Base-by-base conservation (phyloP, 2,113 vertebrate genomes). In the Colius striatus region DNA sequence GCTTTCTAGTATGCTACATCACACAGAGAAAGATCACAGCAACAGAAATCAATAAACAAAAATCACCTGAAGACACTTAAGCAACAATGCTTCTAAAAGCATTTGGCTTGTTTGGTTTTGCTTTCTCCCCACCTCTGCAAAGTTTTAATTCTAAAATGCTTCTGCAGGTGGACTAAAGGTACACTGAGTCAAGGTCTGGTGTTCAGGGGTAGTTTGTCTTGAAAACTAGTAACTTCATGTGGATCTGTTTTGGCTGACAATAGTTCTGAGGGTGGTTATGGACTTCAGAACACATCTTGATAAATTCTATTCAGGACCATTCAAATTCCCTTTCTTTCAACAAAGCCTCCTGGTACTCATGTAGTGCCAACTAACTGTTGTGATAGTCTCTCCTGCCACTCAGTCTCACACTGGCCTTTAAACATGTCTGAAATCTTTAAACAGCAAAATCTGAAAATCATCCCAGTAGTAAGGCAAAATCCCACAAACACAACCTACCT, bases 251-350 rank as follows among this genome's bases (percentile, higher is more conserved):
- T 53, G 23, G 30, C 20, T 38, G 34, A n/a, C 66, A 18, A 8
- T 11, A 76, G 34, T 63, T 77, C 26, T 83, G 50, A 78, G 47
- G 15, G 36, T 12, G 23, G 57, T 77, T 70, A 85, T 30, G 8
- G 27, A 68, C 36, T 63, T 19, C 51, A 83, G 79, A 94, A 92
- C 43, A 92, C 51, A 93, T 11, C 50, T 74, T 79, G 47, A 38
- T 74, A 89, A 84, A 86, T 48, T 72, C 32, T 45, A 27, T 95
- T 81, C 36, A 58, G 15, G 26, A 84, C 23, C 47, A 65, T 73
- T 48, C 77, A 45, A 87, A 92, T 80, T 92, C n/a, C 47, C 36
- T 93, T 91, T 84, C 72, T 32, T 72, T 89, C 73, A 74, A 13
- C 23, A 25, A 54, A 89, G 30, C 23, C 53, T 87, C 51, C 55